A percentile compares a stretch with the other conserved stretches of the same genome.
phyloP scores from a whole-genome alignment of 1,140 invertebrate genomes.

The Paramacrobiotus metropolitanus region DNA sequence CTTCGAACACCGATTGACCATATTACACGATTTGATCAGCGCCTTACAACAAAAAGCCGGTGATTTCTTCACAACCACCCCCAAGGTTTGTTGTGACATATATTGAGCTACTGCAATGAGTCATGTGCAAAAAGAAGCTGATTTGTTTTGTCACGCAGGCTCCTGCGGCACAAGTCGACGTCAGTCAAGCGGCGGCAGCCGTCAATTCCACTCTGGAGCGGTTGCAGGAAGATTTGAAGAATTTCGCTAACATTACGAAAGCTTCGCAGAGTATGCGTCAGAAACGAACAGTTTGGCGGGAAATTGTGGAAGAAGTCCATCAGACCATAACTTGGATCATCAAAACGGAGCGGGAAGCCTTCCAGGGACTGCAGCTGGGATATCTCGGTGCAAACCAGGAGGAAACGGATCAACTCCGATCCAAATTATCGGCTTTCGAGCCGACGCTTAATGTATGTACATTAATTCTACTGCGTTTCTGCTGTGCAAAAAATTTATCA shows the following conservation, averaged over 20 bases:
- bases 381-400: not conserved
- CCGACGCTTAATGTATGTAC: constrained; percentile 30
- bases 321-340: not conserved
- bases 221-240: not conserved
- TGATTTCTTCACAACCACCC: not conserved
- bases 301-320: not conserved
- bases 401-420: constrained; percentile 26
- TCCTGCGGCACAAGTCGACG: not conserved
- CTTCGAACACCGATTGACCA: not conserved
- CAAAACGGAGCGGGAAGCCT: not conserved
- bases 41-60: not conserved
- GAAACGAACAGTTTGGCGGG: not conserved
- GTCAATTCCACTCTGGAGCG: not conserved
- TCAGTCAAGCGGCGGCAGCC: not conserved
- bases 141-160: no score
- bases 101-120: no score
- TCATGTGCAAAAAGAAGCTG: no score
- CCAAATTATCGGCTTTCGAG: constrained; percentile 32
- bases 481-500: constrained; percentile 30
- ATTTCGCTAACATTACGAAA: not conserved
- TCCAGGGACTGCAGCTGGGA: not conserved
- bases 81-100: not conserved
- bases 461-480: not conserved
- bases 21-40: not conserved
- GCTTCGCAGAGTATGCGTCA: not conserved